Percentiles rank a stretch among this genome's conserved stretches.
Conservation (phyloP, 2,797 vertebrate genomes). For the Ficedula albicollis region DNA sequence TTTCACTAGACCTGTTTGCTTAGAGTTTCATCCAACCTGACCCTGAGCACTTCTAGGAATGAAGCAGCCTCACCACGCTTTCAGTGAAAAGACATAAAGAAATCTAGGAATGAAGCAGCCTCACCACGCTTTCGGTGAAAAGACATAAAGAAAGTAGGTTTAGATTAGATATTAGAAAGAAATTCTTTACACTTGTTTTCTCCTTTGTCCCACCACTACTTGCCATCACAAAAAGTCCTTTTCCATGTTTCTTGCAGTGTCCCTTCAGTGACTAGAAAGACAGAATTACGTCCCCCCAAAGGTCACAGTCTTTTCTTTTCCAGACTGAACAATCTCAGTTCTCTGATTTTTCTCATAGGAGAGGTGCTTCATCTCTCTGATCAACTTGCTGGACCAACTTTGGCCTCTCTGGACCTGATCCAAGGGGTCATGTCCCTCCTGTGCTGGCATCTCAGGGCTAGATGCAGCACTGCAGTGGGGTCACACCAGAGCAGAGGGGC, state of each 20-base stretch:
- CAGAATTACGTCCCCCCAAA: not conserved
- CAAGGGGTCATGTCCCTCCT: rapidly evolving
- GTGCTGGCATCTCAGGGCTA: not conserved
- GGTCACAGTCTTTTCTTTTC: not conserved
- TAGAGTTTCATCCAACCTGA: not conserved
- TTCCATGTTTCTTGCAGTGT: not conserved
- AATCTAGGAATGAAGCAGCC: not conserved
- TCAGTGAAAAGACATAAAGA: not conserved
- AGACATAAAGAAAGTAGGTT: not conserved
- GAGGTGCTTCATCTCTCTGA: not conserved
- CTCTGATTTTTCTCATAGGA: not conserved
- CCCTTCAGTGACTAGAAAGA: not conserved
- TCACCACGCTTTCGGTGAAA: not conserved
- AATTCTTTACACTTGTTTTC: rapidly evolving
- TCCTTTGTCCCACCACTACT: not conserved
- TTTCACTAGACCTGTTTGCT: not conserved
- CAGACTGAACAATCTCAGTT: not conserved
- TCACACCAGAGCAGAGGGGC: not conserved
- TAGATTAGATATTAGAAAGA: not conserved
- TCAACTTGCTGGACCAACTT: not conserved
- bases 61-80: not conserved
- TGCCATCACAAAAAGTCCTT: not conserved
- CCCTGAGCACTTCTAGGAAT: not conserved
- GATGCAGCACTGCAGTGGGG: not conserved
- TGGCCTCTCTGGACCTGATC: not conserved